Evolutionary conservation across 2,888 invertebrate species (phyloP).

Genomic region (Drosophila mimica): DNA sequence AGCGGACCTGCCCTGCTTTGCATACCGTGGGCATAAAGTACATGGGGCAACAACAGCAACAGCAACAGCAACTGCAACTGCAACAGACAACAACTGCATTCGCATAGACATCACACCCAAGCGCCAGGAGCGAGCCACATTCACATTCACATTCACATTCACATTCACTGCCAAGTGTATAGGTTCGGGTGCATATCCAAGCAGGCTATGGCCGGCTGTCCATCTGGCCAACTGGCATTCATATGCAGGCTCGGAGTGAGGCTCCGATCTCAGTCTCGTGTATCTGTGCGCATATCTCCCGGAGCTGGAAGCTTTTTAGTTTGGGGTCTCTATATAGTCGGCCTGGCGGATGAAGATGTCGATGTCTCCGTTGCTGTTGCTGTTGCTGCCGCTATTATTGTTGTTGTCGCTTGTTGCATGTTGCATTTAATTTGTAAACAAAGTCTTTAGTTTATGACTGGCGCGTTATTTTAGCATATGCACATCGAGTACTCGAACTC

Average conservation of each 20-base stretch:
- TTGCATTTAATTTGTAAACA: slow-evolving; percentile 82
- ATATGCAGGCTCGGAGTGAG: slow-evolving; percentile 52
- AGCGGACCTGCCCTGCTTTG: slow-evolving; percentile 64
- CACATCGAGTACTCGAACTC: slow-evolving; percentile 32
- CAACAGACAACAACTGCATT: slow-evolving; percentile 27
- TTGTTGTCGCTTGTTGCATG: slow-evolving; percentile 64
- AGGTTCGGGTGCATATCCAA: slow-evolving; percentile 29
- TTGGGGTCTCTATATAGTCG: slow-evolving; percentile 12
- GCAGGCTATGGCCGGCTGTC: slow-evolving; percentile 1
- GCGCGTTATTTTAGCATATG: slow-evolving; percentile 76
- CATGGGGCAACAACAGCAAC: slow-evolving; percentile 42
- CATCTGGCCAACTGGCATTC: slow-evolving; percentile 57
- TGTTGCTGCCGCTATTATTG: slow-evolving; percentile 1
- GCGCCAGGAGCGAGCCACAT: slow-evolving; percentile 64
- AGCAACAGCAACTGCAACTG: slow-evolving; percentile 1
- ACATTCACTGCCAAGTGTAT: slow-evolving; percentile 9
- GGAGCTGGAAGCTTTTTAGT: slow-evolving; percentile 37
- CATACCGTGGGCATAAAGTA: slow-evolving; percentile 76
- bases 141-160: slow-evolving; percentile 21
- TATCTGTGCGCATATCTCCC: slow-evolving; percentile 56
- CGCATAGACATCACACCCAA: slow-evolving; percentile 68
- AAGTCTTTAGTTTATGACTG: slow-evolving; percentile 82
- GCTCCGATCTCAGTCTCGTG: slow-evolving; percentile 17
- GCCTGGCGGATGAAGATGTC: slow-evolving; percentile 63
- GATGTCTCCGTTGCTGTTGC: slow-evolving; percentile 34